phyloP scores from a whole-genome alignment of 2,797 vertebrate species.

The Moxostoma hubbsi region DNA sequence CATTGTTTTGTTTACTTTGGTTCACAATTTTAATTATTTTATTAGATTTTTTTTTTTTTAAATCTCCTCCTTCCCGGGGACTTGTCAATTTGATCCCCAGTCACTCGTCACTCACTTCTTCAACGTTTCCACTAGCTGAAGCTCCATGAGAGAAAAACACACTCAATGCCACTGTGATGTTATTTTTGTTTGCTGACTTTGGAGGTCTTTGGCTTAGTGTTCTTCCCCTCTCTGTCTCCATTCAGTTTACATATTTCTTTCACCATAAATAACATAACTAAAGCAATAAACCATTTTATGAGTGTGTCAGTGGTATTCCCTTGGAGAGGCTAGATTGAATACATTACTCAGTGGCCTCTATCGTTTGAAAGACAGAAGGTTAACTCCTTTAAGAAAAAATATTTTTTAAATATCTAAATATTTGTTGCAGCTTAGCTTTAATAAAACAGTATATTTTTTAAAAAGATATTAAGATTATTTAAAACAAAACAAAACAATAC shows the following conservation, averaged over 20 bases:
- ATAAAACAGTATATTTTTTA: constrained; percentile 37
- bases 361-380: constrained; percentile 51
- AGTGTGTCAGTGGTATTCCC: constrained; percentile 61
- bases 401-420: constrained; percentile 49
- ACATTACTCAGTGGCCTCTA: constrained; percentile 42
- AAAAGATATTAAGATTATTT: too few species aligned
- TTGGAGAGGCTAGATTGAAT: constrained; percentile 51
- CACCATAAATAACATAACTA: constrained; percentile 60
- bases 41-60: too few species aligned
- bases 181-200: constrained; percentile 46
- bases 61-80: constrained; percentile 31
- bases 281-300: constrained; percentile 63
- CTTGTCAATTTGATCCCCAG: constrained; percentile 43
- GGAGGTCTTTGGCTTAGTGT: constrained; percentile 43
- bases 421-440: constrained; percentile 43
- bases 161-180: constrained; percentile 25
- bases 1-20: constrained; percentile 16
- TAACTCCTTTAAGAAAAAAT: constrained; percentile 53
- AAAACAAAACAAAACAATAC: background rate
- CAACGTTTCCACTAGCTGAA: constrained; percentile 40
- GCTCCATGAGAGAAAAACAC: constrained; percentile 19
- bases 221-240: constrained; percentile 46
- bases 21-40: too few species aligned
- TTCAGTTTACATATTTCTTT: constrained; percentile 61
- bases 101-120: constrained; percentile 32